These are phyloP conservation scores for Napeogenes inachia DNA, from an alignment of 2,888 invertebrate species.

Conservation along the genomic window DNA sequence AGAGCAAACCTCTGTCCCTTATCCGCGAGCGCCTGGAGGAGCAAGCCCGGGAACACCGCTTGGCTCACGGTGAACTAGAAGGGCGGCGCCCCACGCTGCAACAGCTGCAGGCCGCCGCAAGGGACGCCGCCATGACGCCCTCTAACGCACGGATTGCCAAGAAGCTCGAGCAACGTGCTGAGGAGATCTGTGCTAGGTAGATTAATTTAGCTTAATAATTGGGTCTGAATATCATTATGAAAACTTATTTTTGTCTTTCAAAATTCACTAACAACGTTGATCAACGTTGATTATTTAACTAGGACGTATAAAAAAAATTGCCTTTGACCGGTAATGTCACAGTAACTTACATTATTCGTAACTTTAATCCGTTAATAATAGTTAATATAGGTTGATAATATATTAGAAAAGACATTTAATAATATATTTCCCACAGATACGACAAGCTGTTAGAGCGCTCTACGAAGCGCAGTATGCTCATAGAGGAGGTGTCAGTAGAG, in stretches of 20 bases:
- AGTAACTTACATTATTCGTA: too few relatives aligned
- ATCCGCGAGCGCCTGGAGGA: constrained; percentile 92
- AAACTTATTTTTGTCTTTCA: too few relatives aligned
- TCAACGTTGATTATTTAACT: too few relatives aligned
- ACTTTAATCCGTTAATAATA: too few relatives aligned
- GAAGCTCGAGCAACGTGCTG: constrained; percentile 92
- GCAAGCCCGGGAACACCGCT: constrained; percentile 91
- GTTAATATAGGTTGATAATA: too few relatives aligned
- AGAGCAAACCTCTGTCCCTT: constrained; percentile 90
- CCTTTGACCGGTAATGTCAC: too few relatives aligned
- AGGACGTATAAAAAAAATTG: too few relatives aligned
- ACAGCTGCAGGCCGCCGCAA: constrained; percentile 86
- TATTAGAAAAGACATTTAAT: too few relatives aligned
- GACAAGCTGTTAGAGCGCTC: constrained; percentile 91
- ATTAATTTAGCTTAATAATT: constrained; percentile 10
- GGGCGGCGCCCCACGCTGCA: constrained; percentile 91
- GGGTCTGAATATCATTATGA: too few relatives aligned
- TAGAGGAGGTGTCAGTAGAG: constrained; percentile 86
- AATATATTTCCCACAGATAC: constrained; percentile 75
- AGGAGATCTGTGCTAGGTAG: constrained; percentile 84
- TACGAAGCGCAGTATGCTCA: constrained; percentile 85
- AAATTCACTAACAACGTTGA: too few relatives aligned
- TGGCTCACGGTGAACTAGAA: constrained; percentile 89
- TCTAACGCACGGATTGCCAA: constrained; percentile 92
- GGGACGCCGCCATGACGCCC: constrained; percentile 87